Evolutionary conservation across 2,113 vertebrate genomes (phyloP).

Genomic region (Syrmaticus mikado): DNA sequence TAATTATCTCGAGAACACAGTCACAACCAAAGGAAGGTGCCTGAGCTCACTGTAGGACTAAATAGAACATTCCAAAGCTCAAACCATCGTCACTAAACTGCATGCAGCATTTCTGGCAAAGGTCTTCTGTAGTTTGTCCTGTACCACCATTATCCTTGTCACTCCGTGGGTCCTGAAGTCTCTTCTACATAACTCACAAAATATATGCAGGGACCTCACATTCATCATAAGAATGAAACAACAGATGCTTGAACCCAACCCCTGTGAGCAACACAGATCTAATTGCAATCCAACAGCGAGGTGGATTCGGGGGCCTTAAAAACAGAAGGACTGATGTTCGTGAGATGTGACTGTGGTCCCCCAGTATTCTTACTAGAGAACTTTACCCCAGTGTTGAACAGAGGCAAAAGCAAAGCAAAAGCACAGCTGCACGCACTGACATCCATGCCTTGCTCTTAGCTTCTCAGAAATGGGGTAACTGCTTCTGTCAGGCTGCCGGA

Average conservation of each 20-base stretch:
- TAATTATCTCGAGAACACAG: not conserved
- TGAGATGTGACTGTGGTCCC: not conserved
- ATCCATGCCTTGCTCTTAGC: not conserved
- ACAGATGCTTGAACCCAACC: not conserved
- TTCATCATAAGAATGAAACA: too few relatives aligned
- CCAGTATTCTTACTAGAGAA: not conserved
- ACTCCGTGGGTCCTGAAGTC: not conserved
- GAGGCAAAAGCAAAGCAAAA: not conserved
- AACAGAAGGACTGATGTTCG: not conserved
- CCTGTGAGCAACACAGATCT: not conserved
- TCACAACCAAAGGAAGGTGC: not conserved
- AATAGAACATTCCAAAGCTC: not conserved
- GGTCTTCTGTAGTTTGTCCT: not conserved
- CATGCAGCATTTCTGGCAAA: not conserved
- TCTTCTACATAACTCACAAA: not conserved
- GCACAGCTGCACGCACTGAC: not conserved
- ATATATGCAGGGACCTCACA: not conserved
- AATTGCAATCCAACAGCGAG: not conserved
- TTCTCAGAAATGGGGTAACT: not conserved
- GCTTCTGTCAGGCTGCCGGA: not conserved
- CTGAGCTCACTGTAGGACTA: not conserved
- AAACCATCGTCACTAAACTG: not conserved
- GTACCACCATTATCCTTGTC: not conserved
- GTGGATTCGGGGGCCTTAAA: rapidly evolving
- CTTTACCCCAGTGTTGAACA: not conserved